Base-by-base conservation (phyloP, 2,888 invertebrate genomes). In the Listrodromus nycthemerus region DNA sequence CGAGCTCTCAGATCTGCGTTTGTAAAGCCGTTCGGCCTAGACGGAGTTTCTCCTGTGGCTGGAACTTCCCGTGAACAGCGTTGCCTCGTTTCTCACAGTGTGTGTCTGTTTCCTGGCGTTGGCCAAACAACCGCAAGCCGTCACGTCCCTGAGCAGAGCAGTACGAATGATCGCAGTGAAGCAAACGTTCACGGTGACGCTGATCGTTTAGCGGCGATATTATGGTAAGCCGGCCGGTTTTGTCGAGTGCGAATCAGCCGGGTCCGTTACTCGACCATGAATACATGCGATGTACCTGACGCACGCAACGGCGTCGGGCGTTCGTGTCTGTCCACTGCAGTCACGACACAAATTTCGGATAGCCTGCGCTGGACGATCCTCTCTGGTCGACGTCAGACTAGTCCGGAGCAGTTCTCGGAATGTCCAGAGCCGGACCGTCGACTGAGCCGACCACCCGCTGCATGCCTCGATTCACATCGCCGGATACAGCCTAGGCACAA, bases 281-380 rank as follows among this genome's bases (percentile, higher is more conserved):
- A 71, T 61, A n/a, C 52, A 30, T 52, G 13, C 30, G 24, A 67
- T 58, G 4, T 7, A 30, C 52, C 27, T 10, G 65, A 76, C 65
- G 30, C 70, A 73, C 21, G 61, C 69, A 74, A 37, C 41, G 58
- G 61, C 24, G 45, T 48, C 27, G 61, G 27, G 50, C 41, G 73
- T 83, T 67, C 30, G 58, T 33, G 61, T 61, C 76, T 76, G 80
- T 83, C 83, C 73, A 30, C 10, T 63, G 67, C 83, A 83, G 66
- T n/a, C 55, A 61, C 58, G 58, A 61, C 37, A 50, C 76, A 76
- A 13, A 76, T 45, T 67, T 61, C 19, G 24, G 63, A n/a, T 24
- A 7, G 48, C 16, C 37, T 45, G 58, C 70, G 27, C 30, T 1
- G 50, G 33, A 19, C 13, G 66, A 13, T 30, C 27, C 66, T 70